Evolutionary conservation across 2,888 invertebrate genomes (phyloP), one percentile per base, ranked within the genome.

Genomic region (Actias luna): DNA sequence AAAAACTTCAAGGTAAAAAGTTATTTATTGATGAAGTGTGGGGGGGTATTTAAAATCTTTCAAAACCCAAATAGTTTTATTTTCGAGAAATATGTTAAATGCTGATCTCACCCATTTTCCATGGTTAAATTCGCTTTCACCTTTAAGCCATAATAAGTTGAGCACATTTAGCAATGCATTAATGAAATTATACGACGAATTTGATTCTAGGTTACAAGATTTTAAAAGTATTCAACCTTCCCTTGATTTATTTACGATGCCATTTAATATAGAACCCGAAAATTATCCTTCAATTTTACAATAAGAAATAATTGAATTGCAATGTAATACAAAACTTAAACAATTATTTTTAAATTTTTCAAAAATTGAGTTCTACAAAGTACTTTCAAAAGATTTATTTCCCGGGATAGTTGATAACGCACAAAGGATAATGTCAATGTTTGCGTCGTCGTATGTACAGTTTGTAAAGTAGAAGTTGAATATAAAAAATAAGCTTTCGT

Each of bases 361-460:
- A 39, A 64, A 65, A 63, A 58, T 65, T 58, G 62, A 59, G 52
- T 67, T 65, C 64, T 63, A 62, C 62, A 64, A 50, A 63, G 55
- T 58, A 65, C 50, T 64, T 29, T 42, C 46, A 59, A 67, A 63
- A 61, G 63, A 58, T 60, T 58, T 65, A 62, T 64, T 60, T 59
- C 61, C 63, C n/a, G n/a, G n/a, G n/a, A n/a, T n/a, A n/a, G n/a
- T n/a, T n/a, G n/a, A n/a, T n/a, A 64, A 63, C 61, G n/a, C n/a
- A n/a, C 64, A 65, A 59, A 67, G 65, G 64, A 67, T 65, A 61
- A 66, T 64, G 60, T 63, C 64, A 55, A 66, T 66, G 64, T 64
- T 66, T 66, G 61, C 58, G 60, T 61, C 61, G 59, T 63, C 63
- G 55, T 63, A 66, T 63, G 62, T n/a, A n/a, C n/a, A n/a, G n/a